These are phyloP conservation scores for Hymenopus coronatus DNA, from an alignment of 2,888 invertebrate species.

Conservation along the genomic window DNA sequence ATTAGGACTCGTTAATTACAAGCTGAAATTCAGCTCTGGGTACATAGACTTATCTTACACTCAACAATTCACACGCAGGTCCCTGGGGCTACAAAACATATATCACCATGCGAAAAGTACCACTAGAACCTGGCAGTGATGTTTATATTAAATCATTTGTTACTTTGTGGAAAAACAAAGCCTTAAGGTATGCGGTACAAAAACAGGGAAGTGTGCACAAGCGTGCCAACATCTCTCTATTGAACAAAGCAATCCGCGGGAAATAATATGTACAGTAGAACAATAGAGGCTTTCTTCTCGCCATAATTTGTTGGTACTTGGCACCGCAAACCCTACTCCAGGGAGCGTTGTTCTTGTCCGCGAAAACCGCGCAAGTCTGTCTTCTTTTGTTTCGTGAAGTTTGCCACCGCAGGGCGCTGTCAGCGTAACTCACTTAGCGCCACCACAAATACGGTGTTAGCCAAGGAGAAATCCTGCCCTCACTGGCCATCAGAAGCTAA, in stretches of 20 bases:
- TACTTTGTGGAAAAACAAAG: neutral
- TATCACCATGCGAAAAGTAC: neutral
- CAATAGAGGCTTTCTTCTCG: neutral
- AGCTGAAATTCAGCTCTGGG: no score
- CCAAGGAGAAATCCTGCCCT: neutral
- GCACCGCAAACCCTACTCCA: neutral
- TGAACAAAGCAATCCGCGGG: neutral
- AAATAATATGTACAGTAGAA: neutral
- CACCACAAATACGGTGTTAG: neutral
- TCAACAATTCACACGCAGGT: neutral
- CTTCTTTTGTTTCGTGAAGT: neutral
- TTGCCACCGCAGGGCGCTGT: neutral
- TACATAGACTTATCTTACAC: no score
- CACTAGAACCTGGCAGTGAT: neutral
- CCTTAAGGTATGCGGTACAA: neutral
- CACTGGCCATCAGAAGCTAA: neutral
- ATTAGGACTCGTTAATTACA: no score
- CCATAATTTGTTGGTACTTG: neutral
- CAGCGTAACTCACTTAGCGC: neutral
- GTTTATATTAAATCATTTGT: neutral
- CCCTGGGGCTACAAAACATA: neutral
- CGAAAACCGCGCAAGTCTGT: neutral
- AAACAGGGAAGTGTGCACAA: neutral
- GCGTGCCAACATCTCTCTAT: neutral
- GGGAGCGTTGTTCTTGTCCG: neutral